Percentiles rank a stretch among this genome's conserved stretches.
Conservation (phyloP, 2,113 vertebrate species). For the Aegotheles bennettii region DNA sequence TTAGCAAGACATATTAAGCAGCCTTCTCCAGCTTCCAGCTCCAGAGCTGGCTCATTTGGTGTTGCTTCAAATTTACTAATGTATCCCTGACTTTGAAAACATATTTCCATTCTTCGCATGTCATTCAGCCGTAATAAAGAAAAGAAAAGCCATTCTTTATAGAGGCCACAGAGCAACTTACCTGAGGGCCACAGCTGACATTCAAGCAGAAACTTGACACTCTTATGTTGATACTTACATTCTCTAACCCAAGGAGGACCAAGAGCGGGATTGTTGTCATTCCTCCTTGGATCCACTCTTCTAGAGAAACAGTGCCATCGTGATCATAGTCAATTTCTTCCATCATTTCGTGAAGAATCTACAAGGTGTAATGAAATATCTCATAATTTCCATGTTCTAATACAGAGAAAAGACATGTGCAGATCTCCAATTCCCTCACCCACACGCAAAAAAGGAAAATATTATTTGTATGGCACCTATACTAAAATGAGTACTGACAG, state of each 20-base stretch:
- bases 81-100: not conserved
- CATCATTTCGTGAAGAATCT: slow-evolving; percentile 99
- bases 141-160: not conserved
- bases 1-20: not conserved
- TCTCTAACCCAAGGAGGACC: slow-evolving; percentile 90
- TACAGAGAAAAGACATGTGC: not conserved
- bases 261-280: slow-evolving; percentile 94
- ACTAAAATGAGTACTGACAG: not conserved
- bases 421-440: not conserved
- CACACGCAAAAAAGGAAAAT: not conserved
- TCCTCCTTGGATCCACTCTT: slow-evolving; percentile 96
- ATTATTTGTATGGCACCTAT: not conserved
- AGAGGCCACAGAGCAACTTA: not conserved
- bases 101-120: not conserved
- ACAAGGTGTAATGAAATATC: not conserved
- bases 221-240: slow-evolving; percentile 71
- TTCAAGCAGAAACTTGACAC: not conserved
- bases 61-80: not conserved
- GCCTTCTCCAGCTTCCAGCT: not conserved
- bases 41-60: not conserved
- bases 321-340: slow-evolving; percentile 94
- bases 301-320: slow-evolving; percentile 89
- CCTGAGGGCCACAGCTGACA: not conserved
- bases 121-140: not conserved
- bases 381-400: not conserved